phyloP scores from a whole-genome alignment of 2,113 vertebrate genomes.

The Cynocephalus volans region DNA sequence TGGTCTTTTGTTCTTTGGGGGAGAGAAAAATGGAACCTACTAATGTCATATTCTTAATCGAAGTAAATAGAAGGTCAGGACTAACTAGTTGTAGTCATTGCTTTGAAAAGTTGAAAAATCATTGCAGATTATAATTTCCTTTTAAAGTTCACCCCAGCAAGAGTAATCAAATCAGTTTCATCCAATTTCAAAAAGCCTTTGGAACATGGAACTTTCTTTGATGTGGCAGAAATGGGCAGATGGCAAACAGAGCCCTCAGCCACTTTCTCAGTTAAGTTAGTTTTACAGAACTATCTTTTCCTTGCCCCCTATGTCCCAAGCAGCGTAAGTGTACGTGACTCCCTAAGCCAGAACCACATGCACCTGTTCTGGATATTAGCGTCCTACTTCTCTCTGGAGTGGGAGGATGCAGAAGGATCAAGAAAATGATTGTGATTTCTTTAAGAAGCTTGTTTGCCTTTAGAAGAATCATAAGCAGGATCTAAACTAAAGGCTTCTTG shows the following conservation, averaged over 20 bases:
- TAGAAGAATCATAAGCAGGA: conserved; percentile 4
- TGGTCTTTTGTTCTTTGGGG: neutral
- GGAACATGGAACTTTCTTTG: neutral
- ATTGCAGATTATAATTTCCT: conserved; percentile 78
- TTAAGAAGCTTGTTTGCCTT: conserved; percentile 37
- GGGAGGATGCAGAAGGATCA: neutral
- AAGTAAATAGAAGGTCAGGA: neutral
- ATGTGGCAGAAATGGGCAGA: neutral
- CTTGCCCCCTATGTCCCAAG: neutral
- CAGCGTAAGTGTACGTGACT: neutral
- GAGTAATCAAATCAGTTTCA: conserved; percentile 9
- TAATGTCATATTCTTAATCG: neutral
- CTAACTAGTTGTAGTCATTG: neutral
- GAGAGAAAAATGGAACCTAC: neutral
- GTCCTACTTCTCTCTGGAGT: neutral
- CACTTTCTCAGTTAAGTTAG: conserved; percentile 36
- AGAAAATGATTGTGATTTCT: neutral
- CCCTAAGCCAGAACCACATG: neutral
- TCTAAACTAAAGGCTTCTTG: conserved; percentile 48
- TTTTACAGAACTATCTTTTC: neutral
- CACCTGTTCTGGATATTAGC: neutral
- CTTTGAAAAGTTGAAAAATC: conserved; percentile 44
- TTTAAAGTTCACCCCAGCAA: conserved; percentile 75
- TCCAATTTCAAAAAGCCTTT: conserved; percentile 45
- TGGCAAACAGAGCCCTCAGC: neutral